Percentiles rank a stretch among this genome's conserved stretches.
Conservation (phyloP, 1,140 invertebrate species). For the Zaprionus kolodkinae region DNA sequence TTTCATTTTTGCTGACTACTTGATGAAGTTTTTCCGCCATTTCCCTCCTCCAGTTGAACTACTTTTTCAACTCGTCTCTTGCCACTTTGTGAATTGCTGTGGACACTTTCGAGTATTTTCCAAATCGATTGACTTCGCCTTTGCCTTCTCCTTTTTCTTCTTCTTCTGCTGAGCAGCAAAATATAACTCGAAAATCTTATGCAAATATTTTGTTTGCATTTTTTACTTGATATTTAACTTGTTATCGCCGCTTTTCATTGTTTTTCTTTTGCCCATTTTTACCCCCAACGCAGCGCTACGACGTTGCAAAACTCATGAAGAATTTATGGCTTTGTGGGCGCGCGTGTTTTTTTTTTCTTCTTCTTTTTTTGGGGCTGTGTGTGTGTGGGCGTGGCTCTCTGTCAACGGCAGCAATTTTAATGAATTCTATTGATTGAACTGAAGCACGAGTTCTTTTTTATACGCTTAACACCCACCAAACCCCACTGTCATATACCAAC, state of each 20-base stretch:
- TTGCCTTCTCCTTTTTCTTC: background rate
- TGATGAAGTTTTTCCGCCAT: conserved; percentile 15
- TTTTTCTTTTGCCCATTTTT: conserved; percentile 35
- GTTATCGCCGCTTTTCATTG: conserved; percentile 59
- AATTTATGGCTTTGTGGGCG: conserved; percentile 46
- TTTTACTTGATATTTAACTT: conserved; percentile 80
- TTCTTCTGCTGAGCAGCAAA: background rate
- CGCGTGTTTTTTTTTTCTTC: background rate
- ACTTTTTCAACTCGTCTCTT: conserved; percentile 12
- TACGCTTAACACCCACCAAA: conserved; percentile 3
- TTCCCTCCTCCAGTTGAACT: conserved; percentile 3
- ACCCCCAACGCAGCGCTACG: background rate
- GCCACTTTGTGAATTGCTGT: conserved; percentile 25
- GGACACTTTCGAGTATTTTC: conserved; percentile 25
- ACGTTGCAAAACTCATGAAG: conserved; percentile 39
- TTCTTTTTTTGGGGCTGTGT: conserved; percentile 3
- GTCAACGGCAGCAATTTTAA: conserved; percentile 64
- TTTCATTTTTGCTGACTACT: conserved; percentile 15
- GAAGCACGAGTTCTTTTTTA: conserved; percentile 1
- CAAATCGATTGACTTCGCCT: conserved; percentile 60
- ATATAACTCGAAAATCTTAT: conserved; percentile 56
- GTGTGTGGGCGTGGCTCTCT: conserved; percentile 35
- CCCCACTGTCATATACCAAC: conserved; percentile 20
- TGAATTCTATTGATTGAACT: conserved; percentile 72
- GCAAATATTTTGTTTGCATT: conserved; percentile 80